Conservation (phyloP, 2,797 vertebrate species). For the Artibeus jamaicensis region DNA sequence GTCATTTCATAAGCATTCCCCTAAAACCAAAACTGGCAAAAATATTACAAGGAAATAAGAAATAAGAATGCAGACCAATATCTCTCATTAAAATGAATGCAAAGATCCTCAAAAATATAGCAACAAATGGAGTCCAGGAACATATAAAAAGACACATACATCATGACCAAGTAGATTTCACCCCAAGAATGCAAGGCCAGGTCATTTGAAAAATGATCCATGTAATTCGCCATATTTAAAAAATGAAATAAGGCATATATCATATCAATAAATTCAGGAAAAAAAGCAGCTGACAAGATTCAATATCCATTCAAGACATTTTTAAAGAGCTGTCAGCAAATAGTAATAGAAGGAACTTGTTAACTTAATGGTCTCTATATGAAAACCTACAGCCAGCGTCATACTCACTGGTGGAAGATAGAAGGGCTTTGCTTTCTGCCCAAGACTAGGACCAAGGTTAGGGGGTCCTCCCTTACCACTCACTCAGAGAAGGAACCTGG, state of each 20-base stretch:
- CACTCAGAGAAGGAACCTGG: background rate
- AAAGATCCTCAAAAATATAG: conserved; percentile 7
- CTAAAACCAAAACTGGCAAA: background rate
- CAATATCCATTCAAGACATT: background rate
- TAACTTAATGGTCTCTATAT: background rate
- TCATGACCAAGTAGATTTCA: background rate
- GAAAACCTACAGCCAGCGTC: background rate
- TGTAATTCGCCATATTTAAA: background rate
- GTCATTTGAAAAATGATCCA: background rate
- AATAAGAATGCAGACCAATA: background rate
- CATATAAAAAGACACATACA: background rate
- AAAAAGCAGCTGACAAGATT: background rate
- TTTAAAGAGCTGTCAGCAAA: background rate
- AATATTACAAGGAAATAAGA: background rate
- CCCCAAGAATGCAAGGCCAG: background rate
- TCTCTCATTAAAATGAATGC: background rate
- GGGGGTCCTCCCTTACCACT: background rate
- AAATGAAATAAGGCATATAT: background rate
- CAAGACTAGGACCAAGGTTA: background rate
- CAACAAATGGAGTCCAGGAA: background rate
- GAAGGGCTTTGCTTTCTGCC: background rate
- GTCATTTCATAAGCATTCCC: background rate
- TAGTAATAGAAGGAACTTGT: background rate
- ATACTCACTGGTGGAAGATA: background rate
- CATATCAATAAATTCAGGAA: background rate